These are phyloP conservation scores for Elegia similella DNA, from an alignment of 2,888 invertebrate species.

Conservation along the genomic window DNA sequence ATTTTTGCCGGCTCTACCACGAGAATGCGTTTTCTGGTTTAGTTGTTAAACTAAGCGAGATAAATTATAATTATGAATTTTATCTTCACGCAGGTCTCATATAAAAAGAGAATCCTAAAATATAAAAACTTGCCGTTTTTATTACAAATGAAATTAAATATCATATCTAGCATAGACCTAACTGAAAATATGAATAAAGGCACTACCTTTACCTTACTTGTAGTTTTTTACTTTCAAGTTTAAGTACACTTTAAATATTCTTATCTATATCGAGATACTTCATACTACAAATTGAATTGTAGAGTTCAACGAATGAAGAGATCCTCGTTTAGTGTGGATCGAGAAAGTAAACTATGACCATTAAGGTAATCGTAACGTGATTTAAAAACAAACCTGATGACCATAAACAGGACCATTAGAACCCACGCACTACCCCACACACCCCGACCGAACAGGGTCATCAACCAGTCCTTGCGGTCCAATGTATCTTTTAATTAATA, in stretches of 20 bases:
- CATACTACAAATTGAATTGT: neutral
- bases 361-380: slow-evolving; percentile 3
- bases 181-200: too few species aligned
- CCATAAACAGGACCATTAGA: slow-evolving; percentile 31
- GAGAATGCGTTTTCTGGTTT: too few species aligned
- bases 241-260: neutral
- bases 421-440: slow-evolving; percentile 44
- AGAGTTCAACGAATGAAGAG: neutral
- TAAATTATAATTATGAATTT: too few species aligned
- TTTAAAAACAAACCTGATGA: slow-evolving; percentile 24
- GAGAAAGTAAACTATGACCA: slow-evolving; percentile 12
- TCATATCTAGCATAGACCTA: too few species aligned
- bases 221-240: neutral
- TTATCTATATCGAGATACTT: neutral
- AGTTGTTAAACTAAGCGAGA: too few species aligned
- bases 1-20: too few species aligned
- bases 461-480: neutral
- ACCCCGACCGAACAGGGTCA: slow-evolving; percentile 15
- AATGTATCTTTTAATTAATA: too few species aligned
- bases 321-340: neutral
- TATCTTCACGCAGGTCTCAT: too few species aligned
- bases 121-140: too few species aligned
- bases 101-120: too few species aligned
- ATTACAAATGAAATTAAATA: too few species aligned
- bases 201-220: too few species aligned